phyloP scores from a whole-genome alignment of 1,140 invertebrate species.

The Euura saliciscinereae region DNA sequence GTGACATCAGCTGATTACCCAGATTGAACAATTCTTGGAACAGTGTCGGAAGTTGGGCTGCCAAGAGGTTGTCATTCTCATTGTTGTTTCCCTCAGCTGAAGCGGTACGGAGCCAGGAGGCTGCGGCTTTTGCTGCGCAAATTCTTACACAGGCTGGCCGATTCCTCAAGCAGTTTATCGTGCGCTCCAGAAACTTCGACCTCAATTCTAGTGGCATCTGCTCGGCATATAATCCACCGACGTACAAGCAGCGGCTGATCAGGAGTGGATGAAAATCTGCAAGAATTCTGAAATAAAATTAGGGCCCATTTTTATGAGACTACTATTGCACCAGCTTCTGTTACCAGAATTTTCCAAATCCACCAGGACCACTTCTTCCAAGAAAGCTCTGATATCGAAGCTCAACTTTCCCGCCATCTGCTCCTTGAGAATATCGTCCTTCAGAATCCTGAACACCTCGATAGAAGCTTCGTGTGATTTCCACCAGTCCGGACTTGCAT shows the following conservation, averaged over 20 bases:
- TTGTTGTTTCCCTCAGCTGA: constrained; percentile 33
- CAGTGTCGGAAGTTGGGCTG: constrained; percentile 49
- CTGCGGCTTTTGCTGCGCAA: constrained; percentile 55
- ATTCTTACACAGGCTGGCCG: constrained; percentile 58
- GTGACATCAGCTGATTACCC: constrained; percentile 44
- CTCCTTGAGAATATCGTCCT: constrained; percentile 64
- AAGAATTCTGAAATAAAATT: too few relatives aligned
- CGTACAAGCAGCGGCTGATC: constrained; percentile 74
- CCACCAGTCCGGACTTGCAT: too few relatives aligned
- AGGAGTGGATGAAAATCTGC: constrained; percentile 68
- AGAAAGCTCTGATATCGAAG: constrained; percentile 73
- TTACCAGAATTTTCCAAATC: constrained; percentile 57
- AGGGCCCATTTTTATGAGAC: too few relatives aligned
- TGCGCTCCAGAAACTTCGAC: constrained; percentile 67
- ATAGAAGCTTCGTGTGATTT: constrained; percentile 79
- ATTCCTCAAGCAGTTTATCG: constrained; percentile 66
- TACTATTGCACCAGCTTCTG: too few relatives aligned
- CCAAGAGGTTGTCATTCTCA: constrained; percentile 41
- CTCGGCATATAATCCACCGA: constrained; percentile 71
- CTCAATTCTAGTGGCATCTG: constrained; percentile 65
- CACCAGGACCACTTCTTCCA: constrained; percentile 65
- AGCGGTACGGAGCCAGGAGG: constrained; percentile 53
- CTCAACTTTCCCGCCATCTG: constrained; percentile 61
- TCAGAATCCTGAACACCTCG: constrained; percentile 67
- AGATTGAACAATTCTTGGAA: constrained; percentile 52